Conservation (phyloP, 2,888 invertebrate species). For the Hirudinaria manillensis region DNA sequence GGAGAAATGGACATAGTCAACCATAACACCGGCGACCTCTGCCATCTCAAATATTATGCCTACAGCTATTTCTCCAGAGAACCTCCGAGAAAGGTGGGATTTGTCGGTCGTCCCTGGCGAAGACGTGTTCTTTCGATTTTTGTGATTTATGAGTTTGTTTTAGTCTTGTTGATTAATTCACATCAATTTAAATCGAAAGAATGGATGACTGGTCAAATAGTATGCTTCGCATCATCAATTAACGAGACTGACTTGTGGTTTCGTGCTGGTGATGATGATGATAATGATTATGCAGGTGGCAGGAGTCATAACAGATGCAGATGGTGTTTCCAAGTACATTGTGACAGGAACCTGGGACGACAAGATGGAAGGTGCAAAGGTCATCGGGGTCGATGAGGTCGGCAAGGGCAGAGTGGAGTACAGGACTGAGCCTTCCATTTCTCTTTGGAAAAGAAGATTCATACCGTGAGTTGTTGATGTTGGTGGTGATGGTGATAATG, state of each 20-base stretch:
- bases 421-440: conserved; percentile 78
- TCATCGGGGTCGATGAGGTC: conserved; percentile 60
- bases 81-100: conserved; percentile 65
- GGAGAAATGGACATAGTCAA: conserved; percentile 97
- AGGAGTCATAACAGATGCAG: conserved; percentile 62
- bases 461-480: conserved; percentile 27
- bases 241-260: not conserved
- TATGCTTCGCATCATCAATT: not conserved
- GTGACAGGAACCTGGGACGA: conserved; percentile 84
- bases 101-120: too few relatives aligned
- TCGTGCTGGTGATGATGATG: not conserved
- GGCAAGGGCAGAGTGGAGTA: conserved; percentile 66
- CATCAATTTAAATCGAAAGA: not conserved
- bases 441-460: conserved; percentile 73
- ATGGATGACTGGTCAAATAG: not conserved
- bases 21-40: conserved; percentile 80
- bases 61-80: conserved; percentile 98
- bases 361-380: conserved; percentile 86
- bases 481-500: not conserved
- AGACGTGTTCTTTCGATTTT: not conserved
- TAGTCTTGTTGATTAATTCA: not conserved
- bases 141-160: not conserved
- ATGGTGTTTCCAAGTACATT: conserved; percentile 62
- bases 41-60: conserved; percentile 91
- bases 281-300: conserved; percentile 61